phyloP scores from a whole-genome alignment of 2,888 invertebrate genomes.

The Galeopsomyia nigrocyanea region DNA sequence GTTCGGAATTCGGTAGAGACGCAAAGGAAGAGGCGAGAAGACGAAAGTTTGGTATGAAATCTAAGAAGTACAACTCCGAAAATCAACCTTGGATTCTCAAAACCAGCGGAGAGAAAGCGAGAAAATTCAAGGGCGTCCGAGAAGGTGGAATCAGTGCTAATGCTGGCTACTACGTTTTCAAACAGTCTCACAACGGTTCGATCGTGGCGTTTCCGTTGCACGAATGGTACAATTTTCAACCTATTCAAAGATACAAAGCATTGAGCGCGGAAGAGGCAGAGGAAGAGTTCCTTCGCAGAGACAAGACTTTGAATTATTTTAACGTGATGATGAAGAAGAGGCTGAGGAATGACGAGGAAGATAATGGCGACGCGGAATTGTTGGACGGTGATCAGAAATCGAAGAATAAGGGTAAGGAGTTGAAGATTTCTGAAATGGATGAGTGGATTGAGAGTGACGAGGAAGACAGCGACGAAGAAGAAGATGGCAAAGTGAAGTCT shows the following conservation, averaged over 20 bases:
- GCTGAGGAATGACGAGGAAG: conserved; percentile 79
- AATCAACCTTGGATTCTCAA: conserved; percentile 98
- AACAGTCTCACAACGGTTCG: too few species aligned
- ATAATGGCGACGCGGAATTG: conserved; percentile 75
- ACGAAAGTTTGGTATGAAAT: too few species aligned
- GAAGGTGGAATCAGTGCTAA: conserved; percentile 98
- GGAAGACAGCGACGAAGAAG: conserved; percentile 82
- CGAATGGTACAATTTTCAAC: conserved; percentile 96
- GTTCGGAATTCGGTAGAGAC: too few species aligned
- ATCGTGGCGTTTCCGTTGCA: conserved; percentile 96
- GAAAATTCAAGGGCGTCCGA: conserved; percentile 88
- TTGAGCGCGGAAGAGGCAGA: conserved; percentile 99
- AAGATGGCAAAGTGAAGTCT: too few species aligned
- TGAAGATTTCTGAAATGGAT: conserved; percentile 94
- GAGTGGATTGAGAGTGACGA: conserved; percentile 87
- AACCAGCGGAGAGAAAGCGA: conserved; percentile 90
- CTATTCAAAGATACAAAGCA: conserved; percentile 91
- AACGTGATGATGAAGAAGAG: conserved; percentile 93
- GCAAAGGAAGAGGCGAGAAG: too few species aligned
- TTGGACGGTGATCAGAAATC: conserved; percentile 74
- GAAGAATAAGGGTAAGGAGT: conserved; percentile 72
- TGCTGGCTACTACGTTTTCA: conserved; percentile 96
- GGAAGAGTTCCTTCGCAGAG: conserved; percentile 94
- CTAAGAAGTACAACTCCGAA: too few species aligned
- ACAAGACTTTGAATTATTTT: conserved; percentile 96